These are phyloP conservation scores for Lysiphlebus fabarum DNA, from an alignment of 1,140 invertebrate species.

Conservation along the genomic window DNA sequence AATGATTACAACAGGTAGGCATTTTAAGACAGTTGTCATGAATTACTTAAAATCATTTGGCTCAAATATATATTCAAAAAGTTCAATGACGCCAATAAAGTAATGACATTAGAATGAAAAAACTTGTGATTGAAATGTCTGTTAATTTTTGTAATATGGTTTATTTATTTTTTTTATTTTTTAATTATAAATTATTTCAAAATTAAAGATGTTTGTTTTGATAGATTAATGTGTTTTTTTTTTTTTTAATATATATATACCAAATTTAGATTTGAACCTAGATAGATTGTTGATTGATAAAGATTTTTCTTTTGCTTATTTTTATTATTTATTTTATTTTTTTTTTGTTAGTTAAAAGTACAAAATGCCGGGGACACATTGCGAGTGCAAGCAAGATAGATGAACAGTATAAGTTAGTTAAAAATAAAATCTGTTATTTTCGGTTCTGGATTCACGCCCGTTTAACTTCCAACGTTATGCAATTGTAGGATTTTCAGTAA, in stretches of 20 bases:
- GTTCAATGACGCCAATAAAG: too few species aligned
- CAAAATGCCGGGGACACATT: constrained; percentile 30
- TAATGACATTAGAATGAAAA: too few species aligned
- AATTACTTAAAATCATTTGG: too few species aligned
- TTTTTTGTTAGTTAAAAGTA: constrained; percentile 23
- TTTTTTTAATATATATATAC: neutral
- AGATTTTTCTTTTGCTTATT: constrained; percentile 15
- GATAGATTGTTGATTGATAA: constrained; percentile 27
- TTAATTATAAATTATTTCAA: too few species aligned
- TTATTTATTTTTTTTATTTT: too few species aligned
- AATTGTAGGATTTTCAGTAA: constrained; percentile 46
- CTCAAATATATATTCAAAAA: too few species aligned
- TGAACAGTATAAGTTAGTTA: constrained; percentile 42
- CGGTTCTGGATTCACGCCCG: constrained; percentile 51
- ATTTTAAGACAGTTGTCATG: too few species aligned
- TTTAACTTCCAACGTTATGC: constrained; percentile 42
- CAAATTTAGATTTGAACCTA: constrained; percentile 7
- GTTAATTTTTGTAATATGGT: too few species aligned
- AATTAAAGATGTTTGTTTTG: too few species aligned
- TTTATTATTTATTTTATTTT: constrained; percentile 22
- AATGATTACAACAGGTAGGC: constrained; percentile 23
- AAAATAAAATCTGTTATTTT: constrained; percentile 54
- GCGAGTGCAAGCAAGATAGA: constrained; percentile 37
- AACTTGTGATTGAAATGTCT: too few species aligned
- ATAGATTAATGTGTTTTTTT: neutral